phyloP scores from a whole-genome alignment of 2,797 vertebrate genomes.

The Tachyglossus aculeatus region DNA sequence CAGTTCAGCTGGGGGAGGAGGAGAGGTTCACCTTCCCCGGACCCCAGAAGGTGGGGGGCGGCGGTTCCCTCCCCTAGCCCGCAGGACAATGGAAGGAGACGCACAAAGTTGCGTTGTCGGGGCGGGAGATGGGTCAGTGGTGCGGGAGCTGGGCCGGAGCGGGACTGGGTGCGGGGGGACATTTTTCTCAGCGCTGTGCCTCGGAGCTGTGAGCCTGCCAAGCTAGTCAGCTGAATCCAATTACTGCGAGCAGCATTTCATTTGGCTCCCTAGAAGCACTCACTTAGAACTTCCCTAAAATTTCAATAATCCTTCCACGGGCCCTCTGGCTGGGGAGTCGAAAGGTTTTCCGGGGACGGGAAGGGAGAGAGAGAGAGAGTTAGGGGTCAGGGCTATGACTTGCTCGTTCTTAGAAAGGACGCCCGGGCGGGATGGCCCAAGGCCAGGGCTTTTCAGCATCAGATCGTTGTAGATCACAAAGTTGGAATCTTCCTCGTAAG shows the following conservation, averaged over 20 bases:
- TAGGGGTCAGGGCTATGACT: background rate
- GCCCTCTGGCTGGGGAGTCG: slow-evolving; percentile 46
- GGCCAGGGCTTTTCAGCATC: background rate
- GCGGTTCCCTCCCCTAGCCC: background rate
- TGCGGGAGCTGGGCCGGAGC: slow-evolving; percentile 53
- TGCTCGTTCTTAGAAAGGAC: slow-evolving; percentile 2
- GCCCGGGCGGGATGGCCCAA: background rate
- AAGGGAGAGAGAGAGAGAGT: background rate
- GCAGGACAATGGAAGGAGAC: slow-evolving; percentile 11
- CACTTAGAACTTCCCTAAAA: slow-evolving; percentile 80
- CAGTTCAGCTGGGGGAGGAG: slow-evolving; percentile 8
- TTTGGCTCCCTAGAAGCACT: slow-evolving; percentile 77
- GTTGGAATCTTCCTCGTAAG: background rate
- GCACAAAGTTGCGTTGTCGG: slow-evolving; percentile 48
- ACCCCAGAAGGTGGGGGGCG: background rate
- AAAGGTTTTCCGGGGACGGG: slow-evolving; percentile 50
- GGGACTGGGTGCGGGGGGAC: slow-evolving; percentile 71
- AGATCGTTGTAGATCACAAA: background rate
- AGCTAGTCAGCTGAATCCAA: slow-evolving; percentile 83
- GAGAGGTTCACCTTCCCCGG: background rate
- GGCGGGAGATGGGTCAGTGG: too few species aligned
- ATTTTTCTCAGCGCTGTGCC: slow-evolving; percentile 78
- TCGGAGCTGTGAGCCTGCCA: slow-evolving; percentile 79
- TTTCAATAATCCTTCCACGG: slow-evolving; percentile 73
- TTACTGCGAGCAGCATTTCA: slow-evolving; percentile 80